Base-by-base conservation (phyloP, 2,888 invertebrate genomes). In the Anarsia innoxiella region DNA sequence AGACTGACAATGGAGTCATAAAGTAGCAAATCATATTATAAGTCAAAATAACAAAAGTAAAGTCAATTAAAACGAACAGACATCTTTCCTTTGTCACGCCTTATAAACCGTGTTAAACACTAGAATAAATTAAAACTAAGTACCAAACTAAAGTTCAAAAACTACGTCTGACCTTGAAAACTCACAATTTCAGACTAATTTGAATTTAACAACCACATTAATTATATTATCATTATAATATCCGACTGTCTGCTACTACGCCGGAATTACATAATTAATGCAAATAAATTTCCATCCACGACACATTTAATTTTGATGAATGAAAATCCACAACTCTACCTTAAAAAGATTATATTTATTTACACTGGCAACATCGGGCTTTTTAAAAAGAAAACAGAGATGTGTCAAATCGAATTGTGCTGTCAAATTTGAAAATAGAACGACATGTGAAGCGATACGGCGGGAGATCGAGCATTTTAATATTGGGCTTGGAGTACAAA, bases 91-190 rank as follows among this genome's bases (percentile, higher is more conserved):
- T 48, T 49, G 73, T 75, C 60, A 72, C 69, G 73, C 60, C 56
- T 70, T 71, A 71, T 76, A 74, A 75, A 76, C 61, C 58, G 54
- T 49, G 51, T 59, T 66, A 68, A 68, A 66, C 60, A 66, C 56
- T 60, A 55, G 58, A 66, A 63, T 59, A 53, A 62, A 67, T 63
- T 59, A 55, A 4, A 5, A 25, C 25, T 25, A 25, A 25, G 8
- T 25, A 19, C 19, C 19, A 56, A 42, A 52, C 44, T 49, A 52
- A 49, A 62, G 53, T 58, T 57, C 52, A 59, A 53, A 45, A 37
- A 25, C 46, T 44, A 58, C 54, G 50, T 52, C 57, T 62, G 60
- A 53, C 74, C 72, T 73, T 71, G 75, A 40, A 31, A 32, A 9
- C 31, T 48, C 52, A 54, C 40, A 49, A 50, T 52, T 58, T 53